Conservation (phyloP, 2,888 invertebrate genomes). For the Corythucha ciliata region DNA sequence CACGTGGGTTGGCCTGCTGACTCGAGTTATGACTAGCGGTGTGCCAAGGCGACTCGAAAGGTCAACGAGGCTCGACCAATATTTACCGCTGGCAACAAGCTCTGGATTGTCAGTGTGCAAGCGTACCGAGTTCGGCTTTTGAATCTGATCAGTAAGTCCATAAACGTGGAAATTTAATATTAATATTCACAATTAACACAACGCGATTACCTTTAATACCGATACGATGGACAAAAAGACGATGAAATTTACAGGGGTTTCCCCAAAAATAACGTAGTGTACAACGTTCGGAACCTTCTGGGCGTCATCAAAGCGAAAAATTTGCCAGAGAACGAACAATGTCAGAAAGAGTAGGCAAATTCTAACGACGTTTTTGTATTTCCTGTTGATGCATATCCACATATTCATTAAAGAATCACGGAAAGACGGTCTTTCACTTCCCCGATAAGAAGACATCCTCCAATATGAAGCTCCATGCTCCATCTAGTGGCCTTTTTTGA, state of each 20-base stretch:
- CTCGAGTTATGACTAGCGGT: constrained; percentile 28
- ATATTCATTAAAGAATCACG: too few species aligned
- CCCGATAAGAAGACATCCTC: too few species aligned
- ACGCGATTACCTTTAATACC: constrained; percentile 35
- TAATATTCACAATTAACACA: neutral
- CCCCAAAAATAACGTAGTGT: constrained; percentile 40
- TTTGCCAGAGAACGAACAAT: neutral
- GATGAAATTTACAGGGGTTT: constrained; percentile 37
- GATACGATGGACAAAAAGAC: constrained; percentile 39
- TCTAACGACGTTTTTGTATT: neutral
- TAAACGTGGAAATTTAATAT: neutral
- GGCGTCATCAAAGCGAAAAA: constrained; percentile 1
- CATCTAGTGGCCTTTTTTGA: too few species aligned
- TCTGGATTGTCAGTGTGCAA: constrained; percentile 38
- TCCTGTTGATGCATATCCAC: too few species aligned
- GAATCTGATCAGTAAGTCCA: constrained; percentile 29
- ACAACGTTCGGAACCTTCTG: constrained; percentile 41
- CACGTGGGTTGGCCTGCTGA: constrained; percentile 40
- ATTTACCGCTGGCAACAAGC: constrained; percentile 33
- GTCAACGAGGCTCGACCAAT: constrained; percentile 34
- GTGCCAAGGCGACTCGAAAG: constrained; percentile 24
- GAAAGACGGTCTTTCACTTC: too few species aligned
- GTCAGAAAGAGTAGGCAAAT: neutral
- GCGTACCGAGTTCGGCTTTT: constrained; percentile 38
- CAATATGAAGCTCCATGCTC: too few species aligned